Conservation (phyloP, 2,888 invertebrate genomes). For the Orthosia cruda region DNA sequence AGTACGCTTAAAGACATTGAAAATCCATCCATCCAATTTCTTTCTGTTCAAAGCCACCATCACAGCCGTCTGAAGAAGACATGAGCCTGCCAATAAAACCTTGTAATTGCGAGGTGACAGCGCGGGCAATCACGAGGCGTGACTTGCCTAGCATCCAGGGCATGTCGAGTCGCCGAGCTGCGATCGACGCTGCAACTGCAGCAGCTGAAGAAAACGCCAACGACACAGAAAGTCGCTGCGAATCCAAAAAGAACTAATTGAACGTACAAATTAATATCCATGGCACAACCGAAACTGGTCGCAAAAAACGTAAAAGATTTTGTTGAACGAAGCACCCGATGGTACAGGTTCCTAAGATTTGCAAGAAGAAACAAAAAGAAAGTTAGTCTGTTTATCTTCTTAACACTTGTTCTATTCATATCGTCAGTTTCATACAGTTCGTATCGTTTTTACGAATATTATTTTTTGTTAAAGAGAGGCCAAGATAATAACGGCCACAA, state of each 20-base stretch:
- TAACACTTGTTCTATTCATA: neutral
- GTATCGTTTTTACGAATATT: constrained; percentile 15
- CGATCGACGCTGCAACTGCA: neutral
- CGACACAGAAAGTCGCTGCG: too few species aligned
- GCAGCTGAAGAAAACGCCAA: too few species aligned
- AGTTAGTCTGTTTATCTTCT: neutral
- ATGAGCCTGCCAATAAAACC: neutral
- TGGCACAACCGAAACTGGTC: neutral
- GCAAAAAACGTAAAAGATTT: neutral
- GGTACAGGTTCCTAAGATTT: neutral
- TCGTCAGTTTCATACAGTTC: constrained; percentile 8
- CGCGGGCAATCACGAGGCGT: neutral
- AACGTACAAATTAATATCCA: neutral
- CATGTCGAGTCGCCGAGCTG: neutral
- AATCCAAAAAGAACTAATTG: neutral
- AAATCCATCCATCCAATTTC: neutral
- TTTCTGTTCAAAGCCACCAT: neutral
- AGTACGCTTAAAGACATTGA: neutral
- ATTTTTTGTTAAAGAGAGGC: neutral
- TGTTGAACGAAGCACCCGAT: neutral
- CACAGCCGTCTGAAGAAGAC: neutral
- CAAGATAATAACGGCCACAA: neutral
- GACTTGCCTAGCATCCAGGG: neutral
- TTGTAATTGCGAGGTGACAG: neutral
- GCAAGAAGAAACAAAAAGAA: constrained; percentile 1